A percentile compares a stretch with the other conserved stretches of the same genome.
Evolutionary conservation across 2,888 invertebrate species (phyloP).

Genomic region (Eupithecia tripunctaria): DNA sequence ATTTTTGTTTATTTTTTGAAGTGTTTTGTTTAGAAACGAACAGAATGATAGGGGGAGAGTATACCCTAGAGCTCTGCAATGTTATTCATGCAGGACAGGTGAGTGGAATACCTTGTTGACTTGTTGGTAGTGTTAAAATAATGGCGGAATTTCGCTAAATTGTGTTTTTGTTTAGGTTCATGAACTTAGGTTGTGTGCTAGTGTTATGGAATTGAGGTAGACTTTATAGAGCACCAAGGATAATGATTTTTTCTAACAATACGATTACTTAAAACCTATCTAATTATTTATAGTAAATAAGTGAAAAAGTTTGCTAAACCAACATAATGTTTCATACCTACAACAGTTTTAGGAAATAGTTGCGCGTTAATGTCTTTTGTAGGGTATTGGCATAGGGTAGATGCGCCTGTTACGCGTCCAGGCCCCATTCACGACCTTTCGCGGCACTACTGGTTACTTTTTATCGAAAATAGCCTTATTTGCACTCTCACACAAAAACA

Average conservation of each 20-base stretch:
- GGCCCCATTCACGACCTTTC: too few species aligned
- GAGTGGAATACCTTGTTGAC: slow-evolving; percentile 54
- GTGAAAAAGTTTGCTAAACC: background rate
- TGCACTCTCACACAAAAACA: too few species aligned
- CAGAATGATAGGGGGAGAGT: slow-evolving; percentile 92
- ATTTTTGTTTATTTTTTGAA: slow-evolving; percentile 48
- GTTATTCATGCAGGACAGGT: slow-evolving; percentile 96
- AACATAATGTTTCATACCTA: background rate
- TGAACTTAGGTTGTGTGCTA: background rate
- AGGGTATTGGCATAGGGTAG: background rate
- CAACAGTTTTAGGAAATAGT: slow-evolving; percentile 6
- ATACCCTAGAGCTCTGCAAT: slow-evolving; percentile 93
- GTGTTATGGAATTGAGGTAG: background rate
- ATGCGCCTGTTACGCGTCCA: too few species aligned
- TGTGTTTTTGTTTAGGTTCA: slow-evolving; percentile 1
- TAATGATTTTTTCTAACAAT: background rate
- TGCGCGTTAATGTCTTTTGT: slow-evolving; percentile 40
- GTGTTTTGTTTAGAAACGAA: slow-evolving; percentile 38
- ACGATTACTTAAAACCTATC: background rate
- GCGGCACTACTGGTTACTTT: too few species aligned
- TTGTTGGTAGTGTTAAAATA: slow-evolving; percentile 21
- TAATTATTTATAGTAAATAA: background rate
- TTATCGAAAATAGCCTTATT: too few species aligned
- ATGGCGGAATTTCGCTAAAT: background rate
- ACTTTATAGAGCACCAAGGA: background rate